Conservation (phyloP, 2,888 invertebrate species). For the Romanomermis culicivorax region DNA sequence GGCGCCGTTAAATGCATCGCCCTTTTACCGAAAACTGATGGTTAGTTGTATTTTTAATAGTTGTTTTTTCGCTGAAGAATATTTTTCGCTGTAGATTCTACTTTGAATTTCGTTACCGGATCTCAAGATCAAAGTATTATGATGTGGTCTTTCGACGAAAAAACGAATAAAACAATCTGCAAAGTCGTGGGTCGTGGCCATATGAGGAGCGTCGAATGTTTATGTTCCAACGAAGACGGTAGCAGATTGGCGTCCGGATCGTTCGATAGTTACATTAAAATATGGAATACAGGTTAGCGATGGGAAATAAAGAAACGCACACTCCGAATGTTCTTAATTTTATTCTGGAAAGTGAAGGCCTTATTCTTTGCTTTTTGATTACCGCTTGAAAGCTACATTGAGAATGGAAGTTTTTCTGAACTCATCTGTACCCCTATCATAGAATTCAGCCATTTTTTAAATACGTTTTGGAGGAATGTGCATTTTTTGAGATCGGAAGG, state of each 20-base stretch:
- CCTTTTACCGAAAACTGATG: neutral
- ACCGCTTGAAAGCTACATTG: too few relatives aligned
- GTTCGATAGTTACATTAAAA: slow-evolving; percentile 33
- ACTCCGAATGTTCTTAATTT: too few relatives aligned
- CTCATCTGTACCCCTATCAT: neutral
- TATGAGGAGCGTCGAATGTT: slow-evolving; percentile 68
- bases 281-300: slow-evolving; percentile 30
- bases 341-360: too few relatives aligned
- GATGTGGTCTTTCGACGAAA: slow-evolving; percentile 3
- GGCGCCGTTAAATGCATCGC: slow-evolving; percentile 9
- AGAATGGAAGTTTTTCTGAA: too few relatives aligned
- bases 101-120: slow-evolving; percentile 15
- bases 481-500: too few relatives aligned
- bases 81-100: slow-evolving; percentile 3
- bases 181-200: slow-evolving; percentile 66
- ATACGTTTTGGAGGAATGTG: too few relatives aligned
- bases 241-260: slow-evolving; percentile 32
- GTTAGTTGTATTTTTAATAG: neutral
- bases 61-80: neutral
- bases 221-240: slow-evolving; percentile 49
- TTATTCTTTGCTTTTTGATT: neutral
- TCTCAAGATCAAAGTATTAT: slow-evolving; percentile 18
- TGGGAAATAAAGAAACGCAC: too few relatives aligned
- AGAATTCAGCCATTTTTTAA: neutral
- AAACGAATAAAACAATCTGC: slow-evolving; percentile 39